Evolutionary conservation across 1,140 invertebrate species (phyloP).

Genomic region (Metaphire vulgaris): DNA sequence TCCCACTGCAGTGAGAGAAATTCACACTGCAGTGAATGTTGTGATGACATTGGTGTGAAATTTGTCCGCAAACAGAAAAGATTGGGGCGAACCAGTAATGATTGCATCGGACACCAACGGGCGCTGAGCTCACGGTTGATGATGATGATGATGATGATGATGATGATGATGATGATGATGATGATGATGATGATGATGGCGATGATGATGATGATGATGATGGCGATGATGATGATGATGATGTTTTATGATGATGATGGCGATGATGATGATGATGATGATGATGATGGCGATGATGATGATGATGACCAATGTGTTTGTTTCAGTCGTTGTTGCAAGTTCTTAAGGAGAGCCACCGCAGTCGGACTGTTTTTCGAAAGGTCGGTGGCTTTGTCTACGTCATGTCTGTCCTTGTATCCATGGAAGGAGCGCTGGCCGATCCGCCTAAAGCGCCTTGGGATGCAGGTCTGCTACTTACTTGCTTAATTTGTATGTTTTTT

Average conservation of each 20-base stretch:
- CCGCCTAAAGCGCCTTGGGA: slow-evolving; percentile 54
- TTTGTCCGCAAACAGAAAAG: too few species aligned
- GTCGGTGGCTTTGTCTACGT: slow-evolving; percentile 96
- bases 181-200: not conserved
- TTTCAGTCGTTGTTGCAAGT: slow-evolving; percentile 71
- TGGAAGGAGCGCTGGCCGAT: slow-evolving; percentile 72
- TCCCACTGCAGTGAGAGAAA: too few species aligned
- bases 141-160: not conserved
- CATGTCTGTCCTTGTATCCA: slow-evolving; percentile 85
- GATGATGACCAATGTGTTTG: not conserved
- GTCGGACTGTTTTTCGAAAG: slow-evolving; percentile 91
- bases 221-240: not conserved
- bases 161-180: slow-evolving; percentile 14
- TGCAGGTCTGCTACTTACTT: slow-evolving; percentile 43
- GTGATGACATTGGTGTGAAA: too few species aligned
- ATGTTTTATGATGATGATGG: too few species aligned
- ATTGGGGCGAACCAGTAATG: too few species aligned
- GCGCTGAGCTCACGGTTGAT: not conserved
- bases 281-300: too few species aligned
- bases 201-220: slow-evolving; percentile 4
- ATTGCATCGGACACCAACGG: too few species aligned
- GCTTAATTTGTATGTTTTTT: too few species aligned
- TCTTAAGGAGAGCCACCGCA: slow-evolving; percentile 86
- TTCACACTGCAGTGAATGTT: too few species aligned
- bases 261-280: too few species aligned